Conservation (phyloP, 2,113 vertebrate genomes). For the Plotosus lineatus region DNA sequence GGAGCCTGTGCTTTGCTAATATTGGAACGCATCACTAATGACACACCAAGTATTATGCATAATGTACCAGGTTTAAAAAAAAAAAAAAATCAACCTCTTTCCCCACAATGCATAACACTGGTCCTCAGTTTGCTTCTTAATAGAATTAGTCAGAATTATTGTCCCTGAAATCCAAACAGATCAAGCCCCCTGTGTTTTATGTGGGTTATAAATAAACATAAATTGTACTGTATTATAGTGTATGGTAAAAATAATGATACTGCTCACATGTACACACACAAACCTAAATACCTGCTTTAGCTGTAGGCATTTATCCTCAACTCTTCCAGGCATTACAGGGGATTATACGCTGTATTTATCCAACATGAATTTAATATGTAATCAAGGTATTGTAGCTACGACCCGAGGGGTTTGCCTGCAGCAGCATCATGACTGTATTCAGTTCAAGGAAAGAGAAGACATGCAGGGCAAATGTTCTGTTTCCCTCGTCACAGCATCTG, state of each 20-base stretch:
- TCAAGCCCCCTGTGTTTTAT: too few species aligned
- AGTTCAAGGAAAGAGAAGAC: background rate
- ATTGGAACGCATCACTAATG: too few species aligned
- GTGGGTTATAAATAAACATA: background rate
- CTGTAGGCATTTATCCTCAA: background rate
- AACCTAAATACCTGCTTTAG: background rate
- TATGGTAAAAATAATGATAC: background rate
- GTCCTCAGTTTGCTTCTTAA: too few species aligned
- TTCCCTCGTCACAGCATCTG: background rate
- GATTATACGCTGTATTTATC: background rate
- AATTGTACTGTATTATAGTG: background rate
- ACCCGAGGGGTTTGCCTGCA: background rate
- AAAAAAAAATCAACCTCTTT: too few species aligned
- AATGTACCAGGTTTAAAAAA: too few species aligned
- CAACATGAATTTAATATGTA: background rate
- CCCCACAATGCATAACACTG: too few species aligned
- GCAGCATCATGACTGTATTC: background rate
- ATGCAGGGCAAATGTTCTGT: background rate
- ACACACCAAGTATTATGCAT: too few species aligned
- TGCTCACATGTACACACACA: background rate
- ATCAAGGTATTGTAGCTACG: background rate
- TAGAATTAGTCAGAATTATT: too few species aligned
- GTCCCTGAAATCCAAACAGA: too few species aligned
- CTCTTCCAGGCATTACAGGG: background rate
- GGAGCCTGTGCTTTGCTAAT: too few species aligned